Evolutionary conservation across 2,797 vertebrate genomes (phyloP), one percentile per base, ranked within the genome.

Genomic region (Hybognathus amarus): DNA sequence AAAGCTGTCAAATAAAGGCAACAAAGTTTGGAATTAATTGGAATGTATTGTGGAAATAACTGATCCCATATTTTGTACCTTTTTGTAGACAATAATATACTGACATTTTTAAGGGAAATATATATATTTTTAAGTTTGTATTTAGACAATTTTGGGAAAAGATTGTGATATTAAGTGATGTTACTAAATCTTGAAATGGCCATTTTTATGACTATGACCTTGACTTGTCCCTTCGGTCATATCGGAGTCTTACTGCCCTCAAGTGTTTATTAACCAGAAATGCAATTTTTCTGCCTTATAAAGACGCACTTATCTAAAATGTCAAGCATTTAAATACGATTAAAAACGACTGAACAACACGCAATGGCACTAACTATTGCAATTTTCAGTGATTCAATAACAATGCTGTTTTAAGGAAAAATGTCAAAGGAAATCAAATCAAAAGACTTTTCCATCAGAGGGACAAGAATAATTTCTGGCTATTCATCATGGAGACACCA

Each of bases 231-330:
- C 50, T 36, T 54, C 2, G n/a, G 4, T 17, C 50, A 59, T 36
- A 52, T 20, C 59, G 12, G 52, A 64, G 54, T 30, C 36, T 27
- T 50, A 88, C 89, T 92, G 92, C 93, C 93, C 88, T 90, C 3
- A 33, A 87, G 92, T 93, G 94, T 87, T 89, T 86, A 89, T 38
- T 38, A 2, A 1, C 6, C 12, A 73, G 69, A 40, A 93, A 86
- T 92, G 89, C 91, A 92, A 27, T 24, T n/a, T 47, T 33, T 8
- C 40, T 71, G 42, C 22, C 17, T 56, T 69, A 17, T 38, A 78
- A 47, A 45, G 45, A 47, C 7, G 61, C 27, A n/a, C 20, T 77
- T 24, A 18, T 6, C 50, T 69, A 27, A 68, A 54, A 18, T 20
- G n/a, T 22, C 0, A 42, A 22, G 17, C 36, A 80, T 17, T 87